A percentile compares a stretch with the other conserved stretches of the same genome.
Conservation (phyloP, 1,140 invertebrate genomes). For the Mylabris phalerata region DNA sequence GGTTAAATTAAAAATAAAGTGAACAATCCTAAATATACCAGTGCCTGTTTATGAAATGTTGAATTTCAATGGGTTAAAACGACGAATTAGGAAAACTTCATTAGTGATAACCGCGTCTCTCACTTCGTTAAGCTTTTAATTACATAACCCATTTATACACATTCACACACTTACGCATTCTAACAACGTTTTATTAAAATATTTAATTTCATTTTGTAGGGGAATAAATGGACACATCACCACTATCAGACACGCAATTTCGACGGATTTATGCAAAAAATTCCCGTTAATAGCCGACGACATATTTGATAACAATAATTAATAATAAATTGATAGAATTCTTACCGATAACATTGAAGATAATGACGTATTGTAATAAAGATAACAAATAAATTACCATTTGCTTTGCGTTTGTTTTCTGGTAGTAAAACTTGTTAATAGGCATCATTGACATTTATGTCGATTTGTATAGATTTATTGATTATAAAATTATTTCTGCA, state of each 20-base stretch:
- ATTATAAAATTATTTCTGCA: no score
- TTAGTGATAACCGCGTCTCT: conserved; percentile 17
- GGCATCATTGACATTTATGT: no score
- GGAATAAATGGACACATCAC: conserved; percentile 11
- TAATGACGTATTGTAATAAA: no score
- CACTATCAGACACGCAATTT: conserved; percentile 14
- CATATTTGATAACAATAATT: no score
- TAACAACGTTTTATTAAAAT: conserved; percentile 18
- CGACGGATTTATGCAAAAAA: conserved; percentile 9
- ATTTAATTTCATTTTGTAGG: conserved; percentile 19
- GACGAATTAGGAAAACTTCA: conserved; percentile 20
- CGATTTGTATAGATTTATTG: no score
- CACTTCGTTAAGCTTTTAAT: conserved; percentile 22
- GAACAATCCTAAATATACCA: background rate
- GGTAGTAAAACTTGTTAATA: no score
- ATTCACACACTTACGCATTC: conserved; percentile 6
- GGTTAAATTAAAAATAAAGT: background rate
- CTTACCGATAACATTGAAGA: no score
- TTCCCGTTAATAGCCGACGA: background rate
- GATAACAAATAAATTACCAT: no score
- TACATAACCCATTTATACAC: background rate
- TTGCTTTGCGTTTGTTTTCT: no score
- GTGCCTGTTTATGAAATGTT: conserved; percentile 7
- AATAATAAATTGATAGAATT: no score
- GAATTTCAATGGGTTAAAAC: conserved; percentile 10